These are phyloP conservation scores for Neotoma lepida DNA, from an alignment of 2,113 vertebrate species.

Conservation along the genomic window DNA sequence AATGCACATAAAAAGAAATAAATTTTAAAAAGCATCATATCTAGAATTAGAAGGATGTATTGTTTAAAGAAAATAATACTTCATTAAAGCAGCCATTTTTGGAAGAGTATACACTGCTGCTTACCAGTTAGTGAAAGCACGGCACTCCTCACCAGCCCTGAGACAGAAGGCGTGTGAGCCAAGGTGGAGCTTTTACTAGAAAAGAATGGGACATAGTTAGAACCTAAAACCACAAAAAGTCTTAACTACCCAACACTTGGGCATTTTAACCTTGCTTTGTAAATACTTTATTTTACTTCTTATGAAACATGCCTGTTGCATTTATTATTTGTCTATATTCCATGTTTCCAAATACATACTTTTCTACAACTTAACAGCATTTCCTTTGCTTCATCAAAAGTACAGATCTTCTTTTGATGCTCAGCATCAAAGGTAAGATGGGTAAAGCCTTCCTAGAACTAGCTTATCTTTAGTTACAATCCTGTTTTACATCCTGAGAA, in stretches of 20 bases:
- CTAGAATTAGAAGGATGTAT: conserved; percentile 28
- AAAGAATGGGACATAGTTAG: conserved; percentile 65
- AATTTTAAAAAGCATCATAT: neutral
- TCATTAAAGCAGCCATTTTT: neutral
- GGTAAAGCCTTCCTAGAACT: neutral
- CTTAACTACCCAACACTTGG: neutral
- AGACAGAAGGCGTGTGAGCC: conserved; percentile 78
- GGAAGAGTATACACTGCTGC: conserved; percentile 64
- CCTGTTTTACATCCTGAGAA: neutral
- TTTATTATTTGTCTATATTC: neutral
- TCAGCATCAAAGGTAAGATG: neutral
- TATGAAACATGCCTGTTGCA: neutral
- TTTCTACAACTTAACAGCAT: conserved; percentile 15
- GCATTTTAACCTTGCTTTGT: neutral
- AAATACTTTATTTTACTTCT: neutral
- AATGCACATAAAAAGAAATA: neutral
- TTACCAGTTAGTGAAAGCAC: conserved; percentile 86
- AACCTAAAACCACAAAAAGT: neutral
- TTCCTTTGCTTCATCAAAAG: neutral
- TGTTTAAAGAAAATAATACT: conserved; percentile 22
- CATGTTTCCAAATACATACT: neutral
- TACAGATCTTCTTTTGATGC: neutral
- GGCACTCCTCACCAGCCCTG: conserved; percentile 83
- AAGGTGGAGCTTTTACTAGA: conserved; percentile 85
- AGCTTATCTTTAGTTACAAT: neutral